Conservation (phyloP, 2,888 invertebrate species). For the Priocnemis perturbator region DNA sequence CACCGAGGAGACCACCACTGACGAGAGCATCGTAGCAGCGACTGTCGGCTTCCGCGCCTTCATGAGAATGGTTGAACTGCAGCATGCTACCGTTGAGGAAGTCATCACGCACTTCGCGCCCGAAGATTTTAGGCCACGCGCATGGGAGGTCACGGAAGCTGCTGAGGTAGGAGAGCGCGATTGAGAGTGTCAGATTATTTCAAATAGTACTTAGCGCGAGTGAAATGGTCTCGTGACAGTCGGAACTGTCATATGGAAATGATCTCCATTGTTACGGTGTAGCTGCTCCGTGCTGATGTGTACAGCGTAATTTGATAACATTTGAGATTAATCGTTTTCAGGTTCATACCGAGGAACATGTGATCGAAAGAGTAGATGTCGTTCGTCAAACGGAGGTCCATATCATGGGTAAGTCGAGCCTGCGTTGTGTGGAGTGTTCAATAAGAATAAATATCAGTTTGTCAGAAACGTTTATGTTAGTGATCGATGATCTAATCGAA, state of each 20-base stretch:
- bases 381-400: slow-evolving; percentile 76
- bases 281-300: no score
- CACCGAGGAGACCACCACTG: slow-evolving; percentile 86
- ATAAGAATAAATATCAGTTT: slow-evolving; percentile 41
- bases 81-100: slow-evolving; percentile 89
- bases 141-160: slow-evolving; percentile 87
- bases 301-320: background rate
- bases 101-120: slow-evolving; percentile 88
- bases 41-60: slow-evolving; percentile 91
- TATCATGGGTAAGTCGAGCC: slow-evolving; percentile 74
- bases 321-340: slow-evolving; percentile 42
- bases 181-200: no score
- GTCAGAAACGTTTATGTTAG: background rate
- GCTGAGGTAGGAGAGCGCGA: slow-evolving; percentile 78
- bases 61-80: slow-evolving; percentile 89
- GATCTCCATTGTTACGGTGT: no score
- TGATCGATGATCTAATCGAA: background rate
- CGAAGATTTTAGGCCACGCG: slow-evolving; percentile 88
- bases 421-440: slow-evolving; percentile 57
- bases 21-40: slow-evolving; percentile 85
- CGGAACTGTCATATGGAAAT: no score
- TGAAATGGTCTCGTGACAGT: no score
- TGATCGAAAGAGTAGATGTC: slow-evolving; percentile 74
- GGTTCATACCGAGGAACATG: slow-evolving; percentile 72
- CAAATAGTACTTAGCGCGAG: no score